Base-by-base conservation (phyloP, 2,888 invertebrate genomes). In the Diaphora mendica region DNA sequence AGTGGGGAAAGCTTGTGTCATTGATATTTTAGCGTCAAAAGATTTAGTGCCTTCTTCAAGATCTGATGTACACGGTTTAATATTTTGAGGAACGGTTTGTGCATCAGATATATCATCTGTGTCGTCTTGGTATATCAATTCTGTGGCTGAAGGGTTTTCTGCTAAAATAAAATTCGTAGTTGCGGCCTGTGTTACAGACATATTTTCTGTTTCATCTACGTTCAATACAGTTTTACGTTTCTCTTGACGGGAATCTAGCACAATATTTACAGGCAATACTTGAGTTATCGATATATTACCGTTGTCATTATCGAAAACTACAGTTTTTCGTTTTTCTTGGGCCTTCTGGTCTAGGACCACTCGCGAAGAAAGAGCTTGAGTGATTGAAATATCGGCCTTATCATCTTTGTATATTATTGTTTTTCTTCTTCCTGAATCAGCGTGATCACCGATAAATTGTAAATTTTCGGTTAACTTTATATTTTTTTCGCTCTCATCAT, bases 61-160 rank as follows among this genome's bases (percentile, higher is more conserved):
- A 59, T 76, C 69, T 65, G 68, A 67, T 30, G 68, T 66, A 15
- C 33, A 55, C 67, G 66, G 65, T 44, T 62, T 70, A 69, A 76
- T 69, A 72, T 78, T 79, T 13, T 71, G 35, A 15, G 89, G 81
- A 33, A 90, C 68, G 5, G 82, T 84, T 81, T 90, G 84, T 1
- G 89, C 88, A 23, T 90, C 75, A 15, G 88, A 89, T n/a, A 90
- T 79, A 67, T 89, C 78, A 0, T 84, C 85, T 33, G 77, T 68
- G 62, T 67, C 51, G 8, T 72, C 51, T 48, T 72, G 64, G 35
- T 64, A 68, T 8, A 72, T 55, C 5, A 66, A 20, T 59, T 67
- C 68, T 20, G 26, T 48, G n/a, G 44, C 13, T 39, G 42, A 66
- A 3, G 11, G 20, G 9, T 65, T 65, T 35, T 39, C 64, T 55